Evolutionary conservation across 2,888 invertebrate genomes (phyloP), one percentile per base, ranked within the genome.

Genomic region (Hofmannophila pseudospretella): DNA sequence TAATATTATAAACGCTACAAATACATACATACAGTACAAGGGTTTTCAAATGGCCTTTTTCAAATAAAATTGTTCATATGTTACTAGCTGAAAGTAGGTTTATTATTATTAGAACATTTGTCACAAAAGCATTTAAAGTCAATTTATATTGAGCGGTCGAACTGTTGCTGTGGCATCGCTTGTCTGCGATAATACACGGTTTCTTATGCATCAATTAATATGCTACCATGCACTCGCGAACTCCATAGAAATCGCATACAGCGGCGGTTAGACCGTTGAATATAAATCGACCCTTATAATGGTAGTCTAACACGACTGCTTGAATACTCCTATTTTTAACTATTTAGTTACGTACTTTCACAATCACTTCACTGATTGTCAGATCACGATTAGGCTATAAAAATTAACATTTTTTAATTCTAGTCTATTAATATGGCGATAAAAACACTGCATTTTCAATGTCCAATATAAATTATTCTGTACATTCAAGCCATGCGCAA

Each of bases 231-330:
- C n/a, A n/a, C n/a, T n/a, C n/a, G n/a, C n/a, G n/a, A n/a, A n/a
- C n/a, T n/a, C n/a, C n/a, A n/a, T n/a, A n/a, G n/a, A n/a, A n/a
- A n/a, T n/a, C n/a, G n/a, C n/a, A n/a, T n/a, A n/a, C n/a, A n/a
- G n/a, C n/a, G n/a, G n/a, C n/a, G n/a, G n/a, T n/a, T n/a, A n/a
- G n/a, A n/a, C n/a, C n/a, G n/a, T n/a, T n/a, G n/a, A n/a, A n/a
- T n/a, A n/a, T n/a, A n/a, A n/a, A n/a, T n/a, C n/a, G n/a, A n/a
- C n/a, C n/a, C n/a, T n/a, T n/a, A n/a, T n/a, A n/a, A n/a, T n/a
- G n/a, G n/a, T n/a, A n/a, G n/a, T n/a, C n/a, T n/a, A n/a, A 47
- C 44, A 46, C 49, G 45, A 39, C 43, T 33, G 40, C 42, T 43
- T 42, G 34, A 31, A 48, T 47, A 44, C 37, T 43, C 41, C 39